Conservation (phyloP, 2,888 invertebrate genomes). For the Heliconius hortense region DNA sequence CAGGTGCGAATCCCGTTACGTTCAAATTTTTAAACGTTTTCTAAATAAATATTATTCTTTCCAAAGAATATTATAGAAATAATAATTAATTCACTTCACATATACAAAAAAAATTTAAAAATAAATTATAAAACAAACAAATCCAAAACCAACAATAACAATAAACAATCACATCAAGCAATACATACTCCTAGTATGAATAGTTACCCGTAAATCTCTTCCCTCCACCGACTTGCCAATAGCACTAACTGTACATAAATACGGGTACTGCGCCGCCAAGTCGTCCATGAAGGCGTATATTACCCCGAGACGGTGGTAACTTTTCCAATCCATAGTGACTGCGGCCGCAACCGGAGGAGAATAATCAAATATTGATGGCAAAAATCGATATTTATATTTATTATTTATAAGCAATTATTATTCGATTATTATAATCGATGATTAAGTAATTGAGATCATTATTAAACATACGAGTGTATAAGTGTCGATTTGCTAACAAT, state of each 20-base stretch:
- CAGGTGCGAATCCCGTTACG: too few relatives aligned
- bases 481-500: conserved; percentile 6
- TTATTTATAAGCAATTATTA: not conserved
- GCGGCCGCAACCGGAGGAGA: conserved; percentile 43
- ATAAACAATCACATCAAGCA: not conserved
- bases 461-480: not conserved
- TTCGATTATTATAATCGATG: conserved; percentile 1
- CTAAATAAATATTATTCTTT: too few relatives aligned
- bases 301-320: conserved; percentile 64
- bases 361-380: not conserved
- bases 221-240: conserved; percentile 70
- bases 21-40: too few relatives aligned
- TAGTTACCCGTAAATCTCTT: conserved; percentile 64
- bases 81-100: not conserved
- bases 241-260: conserved; percentile 60
- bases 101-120: not conserved
- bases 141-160: not conserved
- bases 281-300: conserved; percentile 67
- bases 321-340: conserved; percentile 65
- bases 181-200: not conserved
- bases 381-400: not conserved
- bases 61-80: too few relatives aligned
- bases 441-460: not conserved
- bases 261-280: conserved; percentile 60
- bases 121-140: not conserved